Evolutionary conservation across 1,140 invertebrate species (phyloP), one percentile per base, ranked within the genome.

Genomic region (Drosophila subpulchrella): DNA sequence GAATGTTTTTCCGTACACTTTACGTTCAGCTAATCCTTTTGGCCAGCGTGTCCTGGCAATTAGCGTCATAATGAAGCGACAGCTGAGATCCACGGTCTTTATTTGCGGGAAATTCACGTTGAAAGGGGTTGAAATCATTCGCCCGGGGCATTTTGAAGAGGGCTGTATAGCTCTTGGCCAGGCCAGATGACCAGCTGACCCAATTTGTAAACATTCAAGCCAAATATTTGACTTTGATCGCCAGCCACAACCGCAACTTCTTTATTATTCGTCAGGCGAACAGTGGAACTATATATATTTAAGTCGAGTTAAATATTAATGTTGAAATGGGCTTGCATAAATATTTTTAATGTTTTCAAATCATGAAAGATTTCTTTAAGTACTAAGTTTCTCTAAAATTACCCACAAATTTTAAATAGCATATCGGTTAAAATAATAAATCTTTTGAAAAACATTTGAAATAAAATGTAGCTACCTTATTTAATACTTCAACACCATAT

Each of bases 221-320:
- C 48, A 84, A 84, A 84, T 84, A 85, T 85, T 84, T 84, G 61
- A 50, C 72, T 81, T 84, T 77, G 79, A 81, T 84, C 81, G 66
- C 53, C 56, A 20, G 39, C 42, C 59, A 34, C 54, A 50, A 50
- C 63, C 61, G 55, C 67, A 78, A 76, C 58, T 67, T 83, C 59
- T 80, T 79, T 62, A 66, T 67, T 76, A 67, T 75, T 76, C 15
- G 27, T n/a, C 34, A 27, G 17, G 8, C 6, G 38, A 11, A 66
- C 54, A 57, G 51, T 75, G 61, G 60, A 8, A 12, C 8, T 2
- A 0, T 20, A 13, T 3, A 0, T 13, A 36, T 44, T 41, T 10
- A 12, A 34, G 15, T 27, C 24, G 15, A 48, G 24, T 5, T 10
- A 50, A 50, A 44, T 34, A 7, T 8, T 34, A 1, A 0, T 8